phyloP scores from a whole-genome alignment of 2,888 invertebrate genomes.

The Aspidapion aeneum region DNA sequence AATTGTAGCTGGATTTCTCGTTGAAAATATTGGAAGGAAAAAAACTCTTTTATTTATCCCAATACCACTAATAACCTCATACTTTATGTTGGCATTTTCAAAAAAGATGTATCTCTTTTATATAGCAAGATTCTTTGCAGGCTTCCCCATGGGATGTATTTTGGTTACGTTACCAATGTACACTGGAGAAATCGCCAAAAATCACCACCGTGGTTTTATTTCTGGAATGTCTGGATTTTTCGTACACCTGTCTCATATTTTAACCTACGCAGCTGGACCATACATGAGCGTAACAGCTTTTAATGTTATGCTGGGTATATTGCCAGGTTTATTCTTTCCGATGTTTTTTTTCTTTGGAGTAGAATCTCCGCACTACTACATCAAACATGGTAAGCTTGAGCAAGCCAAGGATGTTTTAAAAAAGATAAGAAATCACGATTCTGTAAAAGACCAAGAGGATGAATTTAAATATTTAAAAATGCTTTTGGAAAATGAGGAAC shows the following conservation, averaged over 20 bases:
- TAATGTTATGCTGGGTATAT: conserved; percentile 55
- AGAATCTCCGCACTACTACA: conserved; percentile 73
- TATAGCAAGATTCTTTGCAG: conserved; percentile 58
- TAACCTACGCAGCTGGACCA: conserved; percentile 69
- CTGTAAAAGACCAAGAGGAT: conserved; percentile 55
- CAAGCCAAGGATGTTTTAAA: conserved; percentile 64
- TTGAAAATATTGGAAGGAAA: conserved; percentile 64
- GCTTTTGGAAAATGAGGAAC: conserved; percentile 19
- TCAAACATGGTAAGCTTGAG: conserved; percentile 55
- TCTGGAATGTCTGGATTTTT: conserved; percentile 79
- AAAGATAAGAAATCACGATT: conserved; percentile 59
- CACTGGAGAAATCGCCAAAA: conserved; percentile 81
- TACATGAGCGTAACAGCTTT: conserved; percentile 62
- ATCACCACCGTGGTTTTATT: conserved; percentile 74
- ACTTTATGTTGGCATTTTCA: conserved; percentile 61
- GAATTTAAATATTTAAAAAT: conserved; percentile 51
- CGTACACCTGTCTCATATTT: conserved; percentile 64
- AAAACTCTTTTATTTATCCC: conserved; percentile 56
- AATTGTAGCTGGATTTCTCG: conserved; percentile 62
- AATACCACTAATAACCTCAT: conserved; percentile 68
- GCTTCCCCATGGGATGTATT: conserved; percentile 63
- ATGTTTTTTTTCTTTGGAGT: conserved; percentile 72
- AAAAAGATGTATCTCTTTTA: conserved; percentile 51
- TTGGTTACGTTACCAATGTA: conserved; percentile 81
- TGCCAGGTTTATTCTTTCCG: conserved; percentile 47